phyloP scores from a whole-genome alignment of 2,888 invertebrate genomes.

The Oasisia sp. region DNA sequence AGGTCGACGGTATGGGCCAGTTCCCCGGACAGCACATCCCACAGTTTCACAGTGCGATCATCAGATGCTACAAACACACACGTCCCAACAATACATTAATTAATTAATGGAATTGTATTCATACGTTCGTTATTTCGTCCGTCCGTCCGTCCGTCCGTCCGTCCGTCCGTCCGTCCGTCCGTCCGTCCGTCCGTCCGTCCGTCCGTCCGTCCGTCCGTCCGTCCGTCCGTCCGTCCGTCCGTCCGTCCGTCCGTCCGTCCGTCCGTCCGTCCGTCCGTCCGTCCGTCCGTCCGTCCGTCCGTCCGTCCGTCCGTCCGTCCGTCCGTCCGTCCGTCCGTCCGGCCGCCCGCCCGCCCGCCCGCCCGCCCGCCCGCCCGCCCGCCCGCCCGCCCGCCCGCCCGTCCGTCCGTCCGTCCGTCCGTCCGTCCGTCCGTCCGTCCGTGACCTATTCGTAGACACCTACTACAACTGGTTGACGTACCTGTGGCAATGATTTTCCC shows the following conservation, averaged over 20 bases:
- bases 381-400: too few relatives aligned
- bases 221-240: too few relatives aligned
- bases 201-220: too few relatives aligned
- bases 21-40: slow-evolving; percentile 34
- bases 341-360: too few relatives aligned
- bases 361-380: too few relatives aligned
- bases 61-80: slow-evolving; percentile 44
- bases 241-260: too few relatives aligned
- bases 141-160: too few relatives aligned
- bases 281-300: background rate
- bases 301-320: background rate
- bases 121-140: too few relatives aligned
- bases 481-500: slow-evolving; percentile 38
- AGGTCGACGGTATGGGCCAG: slow-evolving; percentile 33
- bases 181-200: too few relatives aligned
- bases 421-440: background rate
- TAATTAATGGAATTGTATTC: too few relatives aligned
- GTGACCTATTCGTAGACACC: background rate
- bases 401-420: background rate
- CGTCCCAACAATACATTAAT: background rate
- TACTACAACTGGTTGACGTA: slow-evolving; percentile 13
- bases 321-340: background rate
- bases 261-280: background rate
- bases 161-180: too few relatives aligned
- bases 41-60: slow-evolving; percentile 49